Base-by-base conservation (phyloP, 2,797 vertebrate species). In the Orestias chungarensis region DNA sequence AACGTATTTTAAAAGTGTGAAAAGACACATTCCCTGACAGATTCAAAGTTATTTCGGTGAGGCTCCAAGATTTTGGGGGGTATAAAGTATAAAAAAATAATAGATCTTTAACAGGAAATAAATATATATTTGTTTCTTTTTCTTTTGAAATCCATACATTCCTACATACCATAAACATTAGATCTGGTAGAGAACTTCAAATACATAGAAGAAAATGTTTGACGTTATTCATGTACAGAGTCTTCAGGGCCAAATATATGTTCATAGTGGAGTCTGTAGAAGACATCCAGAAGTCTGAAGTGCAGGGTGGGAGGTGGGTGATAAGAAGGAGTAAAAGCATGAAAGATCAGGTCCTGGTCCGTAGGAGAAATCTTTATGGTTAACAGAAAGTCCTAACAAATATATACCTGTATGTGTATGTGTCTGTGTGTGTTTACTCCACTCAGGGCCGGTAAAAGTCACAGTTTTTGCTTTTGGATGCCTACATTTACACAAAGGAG, bases 241-340 rank as follows among this genome's bases (percentile, higher is more conserved):
- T 59, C 55, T 59, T 59, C 31, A 33, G 31, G 17, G 55, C 55
- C 17, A 23, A 35, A 25, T 35, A 59, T 35, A 35, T 23, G 73
- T 18, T 49, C 27, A 46, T 66, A 68, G 68, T 1, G 15, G 40
- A 61, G 68, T 82, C 49, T 73, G 42, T 42, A 38, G 15, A 14
- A 29, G 54, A 52, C 50, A 46, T 38, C 6, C 29, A 44, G 31
- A 8, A 14, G 1, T 79, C 70, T 84, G 64, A 52, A 83, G 93
- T 87, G 89, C 86, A 29, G 75, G 52, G 64, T 18, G 1, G 9
- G 54, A 25, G 29, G 42, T 17, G 10, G 68, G 25, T 47, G 54
- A 59, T 10, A 17, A 59, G 3, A n/a, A 68, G 23, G 66, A 52
- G 33, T 1, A 33, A 61, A 38, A 38, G 57, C 33, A n/a, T 9